Conservation (phyloP, 2,113 vertebrate species). For the Lamprotornis superbus region DNA sequence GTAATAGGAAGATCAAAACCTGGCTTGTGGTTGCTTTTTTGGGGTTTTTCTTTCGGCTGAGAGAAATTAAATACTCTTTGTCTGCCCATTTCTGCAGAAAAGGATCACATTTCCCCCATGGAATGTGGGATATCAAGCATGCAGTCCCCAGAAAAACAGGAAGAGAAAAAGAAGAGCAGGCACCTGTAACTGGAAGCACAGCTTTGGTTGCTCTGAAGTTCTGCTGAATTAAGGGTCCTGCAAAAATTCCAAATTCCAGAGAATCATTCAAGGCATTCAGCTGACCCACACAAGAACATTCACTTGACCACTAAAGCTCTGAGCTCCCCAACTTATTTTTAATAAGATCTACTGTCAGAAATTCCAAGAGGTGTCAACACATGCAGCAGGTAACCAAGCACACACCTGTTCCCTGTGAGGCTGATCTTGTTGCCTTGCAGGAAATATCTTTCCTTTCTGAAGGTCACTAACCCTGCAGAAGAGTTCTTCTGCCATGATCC, state of each 20-base stretch:
- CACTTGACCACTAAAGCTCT: neutral
- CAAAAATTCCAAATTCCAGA: neutral
- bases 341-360: neutral
- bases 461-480: neutral
- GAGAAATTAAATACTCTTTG: neutral
- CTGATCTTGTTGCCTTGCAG: neutral
- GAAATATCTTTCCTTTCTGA: neutral
- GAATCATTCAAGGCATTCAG: neutral
- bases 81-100: neutral
- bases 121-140: accelerated
- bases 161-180: neutral
- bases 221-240: neutral
- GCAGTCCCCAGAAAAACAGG: neutral
- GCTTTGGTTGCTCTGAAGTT: neutral
- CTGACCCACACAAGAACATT: neutral
- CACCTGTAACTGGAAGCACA: neutral
- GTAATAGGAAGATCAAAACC: neutral
- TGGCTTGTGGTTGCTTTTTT: neutral
- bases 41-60: neutral
- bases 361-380: accelerated
- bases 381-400: neutral
- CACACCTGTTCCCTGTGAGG: accelerated
- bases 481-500: neutral
- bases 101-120: neutral
- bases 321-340: neutral